Evolutionary conservation across 2,113 vertebrate species (phyloP).

Genomic region (Uria aalge): DNA sequence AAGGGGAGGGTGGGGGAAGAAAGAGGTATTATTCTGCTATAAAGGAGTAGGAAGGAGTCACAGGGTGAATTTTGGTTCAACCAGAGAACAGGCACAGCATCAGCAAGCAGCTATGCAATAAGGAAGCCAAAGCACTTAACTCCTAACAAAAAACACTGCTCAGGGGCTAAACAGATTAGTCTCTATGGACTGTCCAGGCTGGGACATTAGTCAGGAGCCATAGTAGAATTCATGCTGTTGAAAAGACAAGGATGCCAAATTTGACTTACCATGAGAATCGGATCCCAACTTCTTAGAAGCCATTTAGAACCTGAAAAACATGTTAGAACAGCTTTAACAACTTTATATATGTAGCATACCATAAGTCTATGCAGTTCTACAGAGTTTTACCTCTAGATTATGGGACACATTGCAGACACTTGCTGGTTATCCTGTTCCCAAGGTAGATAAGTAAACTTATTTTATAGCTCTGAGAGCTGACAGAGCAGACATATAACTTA

Average conservation of each 20-base stretch:
- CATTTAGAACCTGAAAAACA: constrained; percentile 92
- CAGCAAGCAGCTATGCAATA: neutral
- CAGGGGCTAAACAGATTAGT: neutral
- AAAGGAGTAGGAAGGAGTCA: neutral
- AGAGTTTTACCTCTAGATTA: neutral
- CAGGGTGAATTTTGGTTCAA: neutral
- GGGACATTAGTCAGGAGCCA: neutral
- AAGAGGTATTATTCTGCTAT: neutral
- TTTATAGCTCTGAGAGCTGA: neutral
- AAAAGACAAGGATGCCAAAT: neutral
- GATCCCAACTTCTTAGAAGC: constrained; percentile 95
- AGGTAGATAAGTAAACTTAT: neutral
- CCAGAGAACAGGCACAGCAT: neutral
- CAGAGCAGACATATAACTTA: neutral
- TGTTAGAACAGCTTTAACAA: constrained; percentile 9
- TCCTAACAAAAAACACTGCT: neutral
- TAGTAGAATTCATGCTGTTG: neutral
- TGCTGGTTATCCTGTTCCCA: neutral
- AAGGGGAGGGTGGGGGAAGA: neutral
- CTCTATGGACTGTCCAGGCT: neutral
- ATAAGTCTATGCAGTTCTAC: neutral
- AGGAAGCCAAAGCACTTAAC: neutral
- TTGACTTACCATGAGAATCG: constrained; percentile 88
- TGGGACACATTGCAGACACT: neutral
- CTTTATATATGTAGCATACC: neutral